Base-by-base conservation (phyloP, 2,113 vertebrate species). In the Nesogale talazaci region DNA sequence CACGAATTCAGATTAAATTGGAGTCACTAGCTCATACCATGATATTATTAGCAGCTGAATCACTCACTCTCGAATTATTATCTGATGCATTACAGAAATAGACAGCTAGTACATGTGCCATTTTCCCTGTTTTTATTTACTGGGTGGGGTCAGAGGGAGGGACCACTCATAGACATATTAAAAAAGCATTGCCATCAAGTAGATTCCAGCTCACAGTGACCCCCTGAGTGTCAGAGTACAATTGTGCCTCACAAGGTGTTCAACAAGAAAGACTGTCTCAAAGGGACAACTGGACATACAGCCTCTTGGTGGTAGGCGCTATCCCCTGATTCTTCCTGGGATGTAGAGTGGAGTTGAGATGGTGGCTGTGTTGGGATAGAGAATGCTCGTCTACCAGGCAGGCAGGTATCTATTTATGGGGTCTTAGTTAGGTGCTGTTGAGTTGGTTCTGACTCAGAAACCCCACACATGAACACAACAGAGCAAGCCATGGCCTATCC, bases 51-150 rank as follows among this genome's bases (percentile, higher is more conserved):
- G 83, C 27, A 40, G 52, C 56, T 96, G 82, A 95, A 82, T 96
- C 94, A 96, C 76, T 94, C 87, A 92, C 87, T 95, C 69, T 67
- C 78, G 95, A 94, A 40, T 74, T 65, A 88, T 95, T 88, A 96
- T 90, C 67, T 87, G 92, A 89, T 79, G 34, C 63, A 86, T 92
- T 81, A 89, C 81, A 90, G 83, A 94, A 94, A 93, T 74, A 84
- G 93, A 72, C 40, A 70, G 65, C 74, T 89, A 88, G 89, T 36
- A 56, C 82, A 85, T 72, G 46, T 56, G 20, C 29, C 79, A 83
- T 7, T 92, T 92, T 84, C 57, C 61, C 42, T 85, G 76, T 20
- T 65, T 92, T 59, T 70, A 70, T 59, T 89, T 92, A 75, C 25
- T 85, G 56, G 52, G 31, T 67, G 16, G 72, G n/a, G n/a, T 22